Evolutionary conservation across 2,888 invertebrate species (phyloP), one percentile per base, ranked within the genome.

Genomic region (Trissolcus japonicus): DNA sequence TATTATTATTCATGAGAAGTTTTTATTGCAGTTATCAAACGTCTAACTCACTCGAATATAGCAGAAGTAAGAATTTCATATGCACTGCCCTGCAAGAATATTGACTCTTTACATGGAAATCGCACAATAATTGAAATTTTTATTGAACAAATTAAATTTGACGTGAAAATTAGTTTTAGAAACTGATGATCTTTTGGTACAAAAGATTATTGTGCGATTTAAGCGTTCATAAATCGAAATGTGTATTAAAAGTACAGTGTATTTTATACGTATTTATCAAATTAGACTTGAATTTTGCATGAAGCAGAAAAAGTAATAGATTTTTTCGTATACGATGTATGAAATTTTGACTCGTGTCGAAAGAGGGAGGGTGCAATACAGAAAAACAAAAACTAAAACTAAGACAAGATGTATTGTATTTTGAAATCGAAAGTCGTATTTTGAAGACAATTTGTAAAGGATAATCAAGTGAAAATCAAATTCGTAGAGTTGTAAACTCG

Each of bases 351-450:
- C 11, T 25, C 25, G 0, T 6, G 25, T 25, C 25, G 4, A 19
- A 51, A 6, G 2, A 14, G 55, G 9, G 35, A 35, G 60, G 50
- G 67, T 67, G 74, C 74, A 74, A 74, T 74, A 74, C 43, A 61
- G 14, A 53, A 41, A 53, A 4, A 25, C 25, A 46, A 59, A 59
- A 48, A 59, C 6, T 17, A 46, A 40, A 56, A 40, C 16, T 43
- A 62, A 68, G 53, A 25, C 19, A 59, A 76, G 66, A 76, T 66
- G 61, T 66, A 29, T 76, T 35, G 35, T 76, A 76, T 76, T 76
- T 76, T 76, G 66, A 75, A 69, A 75, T 55, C 14, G 46, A 77
- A 73, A 68, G 61, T 69, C 25, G 65, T 69, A 73, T 77, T 77
- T 77, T 73, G 40, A 77, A 73, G 35, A 69, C 59, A 21, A 63